Conservation (phyloP, 1,140 invertebrate species). For the Mesaphorura yosii region DNA sequence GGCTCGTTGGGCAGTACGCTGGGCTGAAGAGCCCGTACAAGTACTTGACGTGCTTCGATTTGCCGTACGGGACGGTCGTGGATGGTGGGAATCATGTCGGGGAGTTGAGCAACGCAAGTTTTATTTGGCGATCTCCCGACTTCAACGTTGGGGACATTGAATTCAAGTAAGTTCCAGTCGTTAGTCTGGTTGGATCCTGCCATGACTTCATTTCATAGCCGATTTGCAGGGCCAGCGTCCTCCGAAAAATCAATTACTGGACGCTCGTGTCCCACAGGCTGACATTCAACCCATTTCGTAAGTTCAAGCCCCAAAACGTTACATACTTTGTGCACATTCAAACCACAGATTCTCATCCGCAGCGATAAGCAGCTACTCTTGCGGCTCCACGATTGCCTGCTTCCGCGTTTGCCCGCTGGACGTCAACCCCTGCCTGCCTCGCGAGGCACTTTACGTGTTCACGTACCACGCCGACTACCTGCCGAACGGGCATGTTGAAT, state of each 20-base stretch:
- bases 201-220: neutral
- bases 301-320: constrained; percentile 8
- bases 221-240: constrained; percentile 25
- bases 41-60: constrained; percentile 24
- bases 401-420: constrained; percentile 26
- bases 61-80: constrained; percentile 19
- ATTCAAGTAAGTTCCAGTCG: constrained; percentile 20
- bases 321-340: neutral
- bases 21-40: constrained; percentile 14
- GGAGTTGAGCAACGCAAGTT: constrained; percentile 21
- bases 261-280: constrained; percentile 21
- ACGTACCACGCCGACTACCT: constrained; percentile 16
- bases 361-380: constrained; percentile 29
- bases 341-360: neutral
- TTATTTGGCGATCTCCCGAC: constrained; percentile 28
- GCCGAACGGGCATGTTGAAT: constrained; percentile 21
- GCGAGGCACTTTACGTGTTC: constrained; percentile 19
- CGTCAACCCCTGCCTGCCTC: constrained; percentile 9
- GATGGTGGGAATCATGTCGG: constrained; percentile 17
- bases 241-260: constrained; percentile 26
- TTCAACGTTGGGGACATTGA: constrained; percentile 19
- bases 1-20: constrained; percentile 23
- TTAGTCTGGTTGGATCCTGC: neutral
- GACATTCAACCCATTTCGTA: constrained; percentile 30
- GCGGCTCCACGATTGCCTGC: constrained; percentile 23